Percentiles rank a stretch among this genome's conserved stretches.
These are phyloP conservation scores for Apodemus speciosus DNA, from an alignment of 2,113 vertebrate genomes.

Conservation along the genomic window DNA sequence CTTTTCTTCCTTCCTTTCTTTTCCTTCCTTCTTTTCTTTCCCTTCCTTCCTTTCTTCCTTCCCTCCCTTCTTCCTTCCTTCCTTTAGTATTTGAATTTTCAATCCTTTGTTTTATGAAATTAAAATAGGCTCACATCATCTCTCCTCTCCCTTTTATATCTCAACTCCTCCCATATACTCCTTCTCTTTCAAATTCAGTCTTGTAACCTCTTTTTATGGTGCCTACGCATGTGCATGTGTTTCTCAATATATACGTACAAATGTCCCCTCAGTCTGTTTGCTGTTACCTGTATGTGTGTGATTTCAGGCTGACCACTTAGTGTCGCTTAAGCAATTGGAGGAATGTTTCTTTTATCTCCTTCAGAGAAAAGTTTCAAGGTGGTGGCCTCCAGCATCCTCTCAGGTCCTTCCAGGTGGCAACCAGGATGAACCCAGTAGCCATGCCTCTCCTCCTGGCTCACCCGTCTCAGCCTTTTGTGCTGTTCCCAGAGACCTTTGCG, in stretches of 20 bases:
- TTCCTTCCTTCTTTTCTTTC: background rate
- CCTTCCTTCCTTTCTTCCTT: background rate
- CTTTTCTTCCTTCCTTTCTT: no score
- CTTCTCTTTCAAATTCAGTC: background rate
- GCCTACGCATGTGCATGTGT: no score
- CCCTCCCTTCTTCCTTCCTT: no score
- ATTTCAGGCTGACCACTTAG: background rate
- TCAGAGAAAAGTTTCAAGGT: background rate
- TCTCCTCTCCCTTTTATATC: background rate
- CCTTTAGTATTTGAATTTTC: background rate
- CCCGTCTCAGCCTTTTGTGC: no score
- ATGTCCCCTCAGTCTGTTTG: background rate
- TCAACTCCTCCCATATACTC: background rate
- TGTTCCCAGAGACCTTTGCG: background rate
- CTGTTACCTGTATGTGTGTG: background rate
- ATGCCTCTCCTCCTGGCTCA: background rate
- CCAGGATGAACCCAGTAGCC: background rate
- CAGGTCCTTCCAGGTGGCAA: accelerated
- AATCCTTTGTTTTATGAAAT: background rate
- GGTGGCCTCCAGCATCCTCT: background rate
- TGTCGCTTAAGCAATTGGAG: background rate
- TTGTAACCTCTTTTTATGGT: background rate
- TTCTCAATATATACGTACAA: background rate
- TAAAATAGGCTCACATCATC: no score
- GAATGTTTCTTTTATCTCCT: background rate